Evolutionary conservation across 2,888 invertebrate genomes (phyloP).

Genomic region (Cephus nigrinus): DNA sequence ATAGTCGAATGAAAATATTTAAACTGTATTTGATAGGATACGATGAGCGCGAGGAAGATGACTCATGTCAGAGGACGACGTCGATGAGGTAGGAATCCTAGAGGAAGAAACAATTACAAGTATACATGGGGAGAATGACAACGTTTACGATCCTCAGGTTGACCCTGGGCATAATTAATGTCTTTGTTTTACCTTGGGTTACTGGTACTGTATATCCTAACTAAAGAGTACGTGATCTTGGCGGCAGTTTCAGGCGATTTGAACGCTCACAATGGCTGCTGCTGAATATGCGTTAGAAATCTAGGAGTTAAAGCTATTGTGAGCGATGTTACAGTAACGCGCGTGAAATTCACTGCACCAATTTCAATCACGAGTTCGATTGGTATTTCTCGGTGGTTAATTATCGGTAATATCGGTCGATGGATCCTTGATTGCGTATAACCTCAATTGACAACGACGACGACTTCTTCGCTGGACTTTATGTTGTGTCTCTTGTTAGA

Average conservation of each 20-base stretch:
- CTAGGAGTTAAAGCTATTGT: neutral
- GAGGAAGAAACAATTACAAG: neutral
- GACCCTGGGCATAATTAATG: neutral
- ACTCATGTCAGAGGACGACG: neutral
- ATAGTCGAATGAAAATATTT: neutral
- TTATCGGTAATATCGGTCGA: neutral
- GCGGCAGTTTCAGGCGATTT: conserved; percentile 35
- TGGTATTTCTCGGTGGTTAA: conserved; percentile 1
- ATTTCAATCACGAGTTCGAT: neutral
- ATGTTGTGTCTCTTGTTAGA: neutral
- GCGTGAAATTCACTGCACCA: neutral
- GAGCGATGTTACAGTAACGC: neutral
- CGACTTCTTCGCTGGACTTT: neutral
- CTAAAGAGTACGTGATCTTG: conserved; percentile 21
- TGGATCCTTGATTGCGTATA: neutral
- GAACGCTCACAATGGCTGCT: conserved; percentile 30
- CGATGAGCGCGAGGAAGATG: neutral
- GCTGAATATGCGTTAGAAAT: neutral
- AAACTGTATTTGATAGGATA: neutral
- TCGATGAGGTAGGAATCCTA: neutral
- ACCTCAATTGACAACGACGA: neutral
- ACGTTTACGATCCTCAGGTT: neutral
- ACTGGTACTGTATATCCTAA: neutral
- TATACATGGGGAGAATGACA: neutral
- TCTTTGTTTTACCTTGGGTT: neutral